Percentiles rank a stretch among this genome's conserved stretches.
Conservation (phyloP, 2,113 vertebrate species). For the Callospermophilus lateralis region DNA sequence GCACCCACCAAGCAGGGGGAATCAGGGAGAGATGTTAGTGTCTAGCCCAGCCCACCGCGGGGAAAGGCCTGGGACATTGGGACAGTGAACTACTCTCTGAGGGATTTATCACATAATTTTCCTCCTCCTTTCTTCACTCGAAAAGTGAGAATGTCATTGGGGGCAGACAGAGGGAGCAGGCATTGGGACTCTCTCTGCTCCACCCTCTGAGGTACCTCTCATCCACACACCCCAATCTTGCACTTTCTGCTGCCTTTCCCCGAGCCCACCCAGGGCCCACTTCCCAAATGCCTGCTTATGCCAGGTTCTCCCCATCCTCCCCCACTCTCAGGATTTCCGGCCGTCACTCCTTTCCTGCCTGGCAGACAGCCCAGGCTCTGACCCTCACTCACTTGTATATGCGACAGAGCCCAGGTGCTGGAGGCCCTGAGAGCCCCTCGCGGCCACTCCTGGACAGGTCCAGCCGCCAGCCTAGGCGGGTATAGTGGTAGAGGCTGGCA, state of each 20-base stretch:
- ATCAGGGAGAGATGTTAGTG: background rate
- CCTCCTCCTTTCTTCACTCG: background rate
- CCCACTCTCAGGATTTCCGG: fast-evolving
- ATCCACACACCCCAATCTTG: fast-evolving
- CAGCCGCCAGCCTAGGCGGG: slow-evolving; percentile 90
- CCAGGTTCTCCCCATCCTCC: background rate
- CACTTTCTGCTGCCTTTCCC: background rate
- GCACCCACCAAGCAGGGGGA: fast-evolving
- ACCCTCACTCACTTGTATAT: slow-evolving; percentile 91
- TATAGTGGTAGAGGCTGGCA: slow-evolving; percentile 90
- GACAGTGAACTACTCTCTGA: background rate
- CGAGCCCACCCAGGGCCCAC: background rate
- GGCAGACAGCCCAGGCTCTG: fast-evolving
- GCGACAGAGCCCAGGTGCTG: slow-evolving; percentile 86
- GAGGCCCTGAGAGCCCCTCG: background rate
- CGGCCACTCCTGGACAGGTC: slow-evolving; percentile 88
- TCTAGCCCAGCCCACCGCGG: background rate
- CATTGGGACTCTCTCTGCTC: fast-evolving
- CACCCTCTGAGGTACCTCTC: background rate
- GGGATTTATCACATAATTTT: no score
- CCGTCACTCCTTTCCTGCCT: background rate
- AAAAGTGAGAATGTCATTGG: background rate
- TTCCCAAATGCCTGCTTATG: background rate
- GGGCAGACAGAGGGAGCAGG: background rate
- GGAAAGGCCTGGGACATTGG: background rate